Percentiles rank a stretch among this genome's conserved stretches.
These are phyloP conservation scores for Lysandra bellargus DNA, from an alignment of 2,888 invertebrate genomes.

Conservation along the genomic window DNA sequence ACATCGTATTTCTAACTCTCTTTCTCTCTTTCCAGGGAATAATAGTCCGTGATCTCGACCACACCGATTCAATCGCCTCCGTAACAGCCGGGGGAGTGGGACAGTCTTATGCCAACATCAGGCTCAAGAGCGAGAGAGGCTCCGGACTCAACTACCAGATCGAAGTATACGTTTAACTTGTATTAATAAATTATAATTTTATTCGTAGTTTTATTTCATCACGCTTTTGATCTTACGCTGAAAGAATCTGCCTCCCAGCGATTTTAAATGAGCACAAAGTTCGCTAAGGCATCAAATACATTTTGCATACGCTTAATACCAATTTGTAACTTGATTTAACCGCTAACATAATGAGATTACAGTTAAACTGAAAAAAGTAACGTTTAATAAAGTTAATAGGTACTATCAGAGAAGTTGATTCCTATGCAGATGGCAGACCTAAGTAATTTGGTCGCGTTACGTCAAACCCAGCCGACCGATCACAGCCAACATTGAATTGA, in stretches of 20 bases:
- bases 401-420: no score
- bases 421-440: no score
- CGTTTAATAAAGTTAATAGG: no score
- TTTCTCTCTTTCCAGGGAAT: slow-evolving; percentile 62
- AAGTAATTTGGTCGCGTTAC: no score
- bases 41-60: slow-evolving; percentile 69
- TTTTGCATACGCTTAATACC: neutral
- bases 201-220: neutral
- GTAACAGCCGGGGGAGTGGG: slow-evolving; percentile 73
- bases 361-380: no score
- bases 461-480: no score
- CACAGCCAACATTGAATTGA: no score
- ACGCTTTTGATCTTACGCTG: neutral
- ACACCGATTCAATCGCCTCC: slow-evolving; percentile 61
- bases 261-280: neutral
- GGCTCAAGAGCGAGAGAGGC: slow-evolving; percentile 69
- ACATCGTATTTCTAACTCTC: neutral
- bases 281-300: neutral
- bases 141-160: slow-evolving; percentile 71
- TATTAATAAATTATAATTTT: neutral
- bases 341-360: no score
- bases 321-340: no score
- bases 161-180: slow-evolving; percentile 62
- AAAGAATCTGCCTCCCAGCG: neutral
- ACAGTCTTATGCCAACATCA: slow-evolving; percentile 68